These are phyloP conservation scores for Chrysomela aeneicollis DNA, from an alignment of 2,888 invertebrate genomes.

Conservation along the genomic window DNA sequence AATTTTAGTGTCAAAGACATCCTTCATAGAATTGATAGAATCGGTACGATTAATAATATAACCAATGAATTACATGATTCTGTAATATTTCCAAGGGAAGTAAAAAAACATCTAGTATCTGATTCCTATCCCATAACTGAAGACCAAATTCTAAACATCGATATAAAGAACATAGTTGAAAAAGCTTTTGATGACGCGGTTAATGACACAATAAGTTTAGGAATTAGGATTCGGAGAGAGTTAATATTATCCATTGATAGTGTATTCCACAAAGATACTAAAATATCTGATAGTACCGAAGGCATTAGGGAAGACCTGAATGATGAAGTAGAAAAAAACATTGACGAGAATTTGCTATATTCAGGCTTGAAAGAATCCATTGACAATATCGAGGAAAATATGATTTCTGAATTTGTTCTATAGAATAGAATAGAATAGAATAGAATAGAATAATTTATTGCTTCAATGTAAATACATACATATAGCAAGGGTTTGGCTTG, in stretches of 20 bases:
- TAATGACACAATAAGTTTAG: background rate
- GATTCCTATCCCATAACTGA: background rate
- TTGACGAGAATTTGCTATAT: background rate
- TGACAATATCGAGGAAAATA: no score
- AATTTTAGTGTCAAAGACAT: slow-evolving; percentile 14
- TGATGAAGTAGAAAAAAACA: background rate
- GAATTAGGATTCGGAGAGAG: background rate
- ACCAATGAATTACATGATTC: background rate
- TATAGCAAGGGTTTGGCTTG: no score
- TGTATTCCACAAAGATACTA: background rate
- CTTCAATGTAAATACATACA: no score
- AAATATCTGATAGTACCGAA: background rate
- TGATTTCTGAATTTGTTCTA: no score
- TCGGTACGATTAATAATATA: background rate
- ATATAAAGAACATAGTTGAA: background rate
- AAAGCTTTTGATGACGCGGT: background rate
- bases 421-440: no score
- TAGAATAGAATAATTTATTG: no score
- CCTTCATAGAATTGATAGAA: slow-evolving; percentile 4
- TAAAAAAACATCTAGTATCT: background rate
- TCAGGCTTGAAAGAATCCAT: no score
- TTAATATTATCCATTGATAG: background rate
- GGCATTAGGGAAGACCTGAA: background rate
- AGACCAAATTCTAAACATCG: background rate
- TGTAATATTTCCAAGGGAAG: background rate